These are phyloP conservation scores for Drosophila kambysellisi DNA, from an alignment of 2,888 invertebrate genomes.

Conservation along the genomic window DNA sequence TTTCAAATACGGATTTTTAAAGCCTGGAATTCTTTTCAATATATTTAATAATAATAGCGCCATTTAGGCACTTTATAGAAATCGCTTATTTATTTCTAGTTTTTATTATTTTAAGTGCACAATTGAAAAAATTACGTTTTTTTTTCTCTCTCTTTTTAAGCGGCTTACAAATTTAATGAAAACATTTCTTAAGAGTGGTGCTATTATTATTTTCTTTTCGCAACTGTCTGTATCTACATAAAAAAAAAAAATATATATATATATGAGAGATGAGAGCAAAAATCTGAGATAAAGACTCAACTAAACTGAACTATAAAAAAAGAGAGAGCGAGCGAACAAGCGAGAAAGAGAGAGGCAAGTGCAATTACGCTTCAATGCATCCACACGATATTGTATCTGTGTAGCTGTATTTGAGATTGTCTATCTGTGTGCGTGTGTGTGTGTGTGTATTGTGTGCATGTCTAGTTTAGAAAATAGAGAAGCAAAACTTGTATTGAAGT, in stretches of 20 bases:
- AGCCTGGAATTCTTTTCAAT: not conserved
- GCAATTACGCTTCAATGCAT: constrained; percentile 77
- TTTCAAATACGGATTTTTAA: not conserved
- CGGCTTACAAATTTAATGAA: not conserved
- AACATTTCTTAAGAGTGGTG: not conserved
- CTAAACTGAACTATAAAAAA: not conserved
- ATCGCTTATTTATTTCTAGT: not conserved
- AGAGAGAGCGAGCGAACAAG: constrained; percentile 12
- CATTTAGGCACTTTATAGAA: not conserved
- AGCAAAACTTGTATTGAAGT: constrained; percentile 51
- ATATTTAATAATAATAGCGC: not conserved
- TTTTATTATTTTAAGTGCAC: not conserved
- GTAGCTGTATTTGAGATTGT: constrained; percentile 20
- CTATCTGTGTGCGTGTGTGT: constrained; percentile 15
- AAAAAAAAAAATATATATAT: constrained; percentile 3
- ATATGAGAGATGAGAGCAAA: constrained; percentile 37
- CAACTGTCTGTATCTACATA: not conserved
- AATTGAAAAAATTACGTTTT: not conserved
- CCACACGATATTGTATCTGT: constrained; percentile 75
- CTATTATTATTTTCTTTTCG: not conserved
- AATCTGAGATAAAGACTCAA: constrained; percentile 31
- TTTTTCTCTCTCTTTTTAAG: not conserved
- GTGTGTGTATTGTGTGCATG: constrained; percentile 20
- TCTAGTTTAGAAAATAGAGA: constrained; percentile 32
- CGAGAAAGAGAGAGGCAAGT: constrained; percentile 45